Conservation (phyloP, 2,797 vertebrate genomes). For the Macropus fuliginosus region DNA sequence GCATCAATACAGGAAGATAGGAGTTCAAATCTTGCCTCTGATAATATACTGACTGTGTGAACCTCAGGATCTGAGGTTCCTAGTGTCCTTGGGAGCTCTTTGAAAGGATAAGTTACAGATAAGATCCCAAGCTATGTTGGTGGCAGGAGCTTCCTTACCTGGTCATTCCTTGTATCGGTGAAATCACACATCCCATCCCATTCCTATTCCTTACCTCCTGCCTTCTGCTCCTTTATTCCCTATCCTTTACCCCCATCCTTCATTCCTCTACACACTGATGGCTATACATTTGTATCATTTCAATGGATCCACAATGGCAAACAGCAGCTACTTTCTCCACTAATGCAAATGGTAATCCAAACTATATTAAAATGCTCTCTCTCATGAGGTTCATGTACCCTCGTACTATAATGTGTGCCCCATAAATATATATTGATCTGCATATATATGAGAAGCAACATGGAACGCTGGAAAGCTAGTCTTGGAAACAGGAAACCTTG, state of each 20-base stretch:
- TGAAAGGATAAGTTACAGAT: too few relatives aligned
- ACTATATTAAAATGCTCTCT: not conserved
- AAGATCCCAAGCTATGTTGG: not conserved
- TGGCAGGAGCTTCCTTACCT: not conserved
- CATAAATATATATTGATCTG: not conserved
- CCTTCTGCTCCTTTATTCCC: not conserved
- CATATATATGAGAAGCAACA: not conserved
- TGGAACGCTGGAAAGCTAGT: not conserved
- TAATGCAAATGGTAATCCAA: not conserved
- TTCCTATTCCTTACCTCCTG: not conserved
- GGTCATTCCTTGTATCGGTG: not conserved
- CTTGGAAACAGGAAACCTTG: not conserved
- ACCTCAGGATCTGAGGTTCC: not conserved
- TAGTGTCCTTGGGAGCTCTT: too few relatives aligned
- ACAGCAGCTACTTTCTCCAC: not conserved
- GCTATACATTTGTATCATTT: too few relatives aligned
- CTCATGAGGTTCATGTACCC: not conserved
- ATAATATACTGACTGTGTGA: not conserved
- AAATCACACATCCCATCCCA: too few relatives aligned
- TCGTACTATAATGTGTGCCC: not conserved
- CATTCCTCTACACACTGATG: too few relatives aligned
- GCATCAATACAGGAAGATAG: not conserved
- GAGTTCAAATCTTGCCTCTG: not conserved
- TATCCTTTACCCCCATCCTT: not conserved
- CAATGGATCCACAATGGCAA: not conserved